Conservation (phyloP, 2,797 vertebrate species). For the Mormyrus proboscirostris region DNA sequence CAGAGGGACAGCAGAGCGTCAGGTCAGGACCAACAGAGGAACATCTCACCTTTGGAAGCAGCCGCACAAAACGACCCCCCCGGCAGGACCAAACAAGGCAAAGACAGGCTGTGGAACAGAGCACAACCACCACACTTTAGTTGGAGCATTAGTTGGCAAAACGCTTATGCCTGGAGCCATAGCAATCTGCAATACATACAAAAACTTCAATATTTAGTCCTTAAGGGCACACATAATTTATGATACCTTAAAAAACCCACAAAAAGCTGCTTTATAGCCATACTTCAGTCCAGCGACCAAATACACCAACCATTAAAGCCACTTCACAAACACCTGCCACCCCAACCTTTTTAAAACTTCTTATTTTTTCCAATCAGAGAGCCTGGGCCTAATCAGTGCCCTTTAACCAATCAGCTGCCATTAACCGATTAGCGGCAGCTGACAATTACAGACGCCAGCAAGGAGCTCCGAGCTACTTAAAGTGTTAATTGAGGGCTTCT, state of each 20-base stretch:
- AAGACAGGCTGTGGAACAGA: conserved; percentile 33
- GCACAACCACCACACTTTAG: conserved; percentile 15
- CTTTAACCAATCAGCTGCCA: conserved; percentile 36
- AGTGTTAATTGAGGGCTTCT: neutral
- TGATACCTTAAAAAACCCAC: conserved; percentile 44
- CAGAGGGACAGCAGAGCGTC: neutral
- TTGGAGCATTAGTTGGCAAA: neutral
- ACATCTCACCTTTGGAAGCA: conserved; percentile 50
- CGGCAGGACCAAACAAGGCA: conserved; percentile 43
- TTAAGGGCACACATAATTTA: conserved; percentile 4
- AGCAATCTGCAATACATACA: neutral
- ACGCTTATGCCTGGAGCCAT: neutral
- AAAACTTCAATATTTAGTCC: neutral
- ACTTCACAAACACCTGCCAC: conserved; percentile 15
- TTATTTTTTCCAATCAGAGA: conserved; percentile 24
- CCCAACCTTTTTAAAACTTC: conserved; percentile 20
- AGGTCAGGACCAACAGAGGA: neutral
- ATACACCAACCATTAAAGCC: neutral
- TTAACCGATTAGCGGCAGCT: conserved; percentile 59
- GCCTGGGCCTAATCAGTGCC: neutral
- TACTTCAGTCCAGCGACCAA: neutral
- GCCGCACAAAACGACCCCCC: conserved; percentile 53
- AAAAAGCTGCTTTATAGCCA: conserved; percentile 29
- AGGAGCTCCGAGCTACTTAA: neutral
- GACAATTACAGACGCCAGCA: conserved; percentile 57